These are phyloP conservation scores for Tyto alba DNA, from an alignment of 2,113 vertebrate genomes.

Conservation along the genomic window DNA sequence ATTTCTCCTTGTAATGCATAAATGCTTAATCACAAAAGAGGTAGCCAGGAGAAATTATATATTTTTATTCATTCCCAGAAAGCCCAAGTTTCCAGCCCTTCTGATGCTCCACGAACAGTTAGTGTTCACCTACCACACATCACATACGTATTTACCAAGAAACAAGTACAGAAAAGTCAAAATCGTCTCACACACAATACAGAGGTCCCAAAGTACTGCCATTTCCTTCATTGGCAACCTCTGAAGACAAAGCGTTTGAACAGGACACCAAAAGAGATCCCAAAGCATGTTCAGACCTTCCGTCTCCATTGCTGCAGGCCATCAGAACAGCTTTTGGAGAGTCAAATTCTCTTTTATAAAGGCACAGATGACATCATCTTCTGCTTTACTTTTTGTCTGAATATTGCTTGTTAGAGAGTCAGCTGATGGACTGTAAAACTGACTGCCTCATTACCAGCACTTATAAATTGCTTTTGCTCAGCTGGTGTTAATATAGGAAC, in stretches of 20 bases:
- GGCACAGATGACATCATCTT: not conserved
- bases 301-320: not conserved
- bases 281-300: not conserved
- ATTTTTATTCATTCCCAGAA: not conserved
- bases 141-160: not conserved
- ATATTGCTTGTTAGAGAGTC: not conserved
- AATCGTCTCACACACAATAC: not conserved
- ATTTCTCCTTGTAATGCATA: not conserved
- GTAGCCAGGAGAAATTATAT: not conserved
- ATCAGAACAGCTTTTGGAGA: not conserved
- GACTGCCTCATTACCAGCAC: not conserved
- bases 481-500: not conserved
- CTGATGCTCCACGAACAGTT: not conserved
- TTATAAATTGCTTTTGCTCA: conserved; percentile 37
- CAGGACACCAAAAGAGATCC: not conserved
- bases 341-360: not conserved
- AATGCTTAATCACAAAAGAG: not conserved
- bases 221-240: not conserved
- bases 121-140: not conserved
- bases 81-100: not conserved
- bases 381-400: not conserved
- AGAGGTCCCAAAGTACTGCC: not conserved
- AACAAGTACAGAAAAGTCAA: not conserved
- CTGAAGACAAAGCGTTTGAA: not conserved
- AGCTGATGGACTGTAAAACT: not conserved